phyloP scores from a whole-genome alignment of 2,113 vertebrate species.

The Azemiops feae region DNA sequence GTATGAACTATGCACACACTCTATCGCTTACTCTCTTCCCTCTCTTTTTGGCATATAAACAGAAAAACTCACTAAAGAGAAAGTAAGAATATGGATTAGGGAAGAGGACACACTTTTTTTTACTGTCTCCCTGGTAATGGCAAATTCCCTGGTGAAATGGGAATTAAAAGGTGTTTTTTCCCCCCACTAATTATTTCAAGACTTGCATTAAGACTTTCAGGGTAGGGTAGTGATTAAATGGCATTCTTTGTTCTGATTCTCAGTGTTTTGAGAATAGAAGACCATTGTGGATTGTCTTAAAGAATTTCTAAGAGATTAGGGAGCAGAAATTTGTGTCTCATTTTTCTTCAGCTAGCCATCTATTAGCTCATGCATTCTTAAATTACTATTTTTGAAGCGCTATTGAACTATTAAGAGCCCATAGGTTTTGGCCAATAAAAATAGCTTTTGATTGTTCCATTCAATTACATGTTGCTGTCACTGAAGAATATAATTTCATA shows the following conservation, averaged over 20 bases:
- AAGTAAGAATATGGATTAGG: not conserved
- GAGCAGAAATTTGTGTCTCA: not conserved
- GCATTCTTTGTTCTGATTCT: not conserved
- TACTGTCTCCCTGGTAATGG: not conserved
- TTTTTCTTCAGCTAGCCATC: not conserved
- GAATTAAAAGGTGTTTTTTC: not conserved
- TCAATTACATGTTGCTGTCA: not conserved
- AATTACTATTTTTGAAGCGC: not conserved
- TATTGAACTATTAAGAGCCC: not conserved
- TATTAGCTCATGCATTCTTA: not conserved
- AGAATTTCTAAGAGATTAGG: not conserved
- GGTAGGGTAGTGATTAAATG: not conserved
- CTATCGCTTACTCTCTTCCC: not conserved
- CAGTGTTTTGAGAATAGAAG: not conserved
- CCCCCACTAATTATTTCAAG: not conserved
- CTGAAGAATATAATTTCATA: not conserved
- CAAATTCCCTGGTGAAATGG: not conserved
- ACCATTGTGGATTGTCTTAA: not conserved
- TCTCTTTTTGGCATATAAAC: not conserved
- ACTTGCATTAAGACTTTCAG: not conserved
- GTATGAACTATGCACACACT: not conserved
- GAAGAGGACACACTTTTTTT: not conserved
- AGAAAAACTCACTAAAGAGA: not conserved
- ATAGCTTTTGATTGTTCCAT: not conserved
- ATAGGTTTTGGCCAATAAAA: not conserved